Evolutionary conservation across 64 coral and sea anemone genomes (phyloP).

Genomic region (Platygyra sinensis): DNA sequence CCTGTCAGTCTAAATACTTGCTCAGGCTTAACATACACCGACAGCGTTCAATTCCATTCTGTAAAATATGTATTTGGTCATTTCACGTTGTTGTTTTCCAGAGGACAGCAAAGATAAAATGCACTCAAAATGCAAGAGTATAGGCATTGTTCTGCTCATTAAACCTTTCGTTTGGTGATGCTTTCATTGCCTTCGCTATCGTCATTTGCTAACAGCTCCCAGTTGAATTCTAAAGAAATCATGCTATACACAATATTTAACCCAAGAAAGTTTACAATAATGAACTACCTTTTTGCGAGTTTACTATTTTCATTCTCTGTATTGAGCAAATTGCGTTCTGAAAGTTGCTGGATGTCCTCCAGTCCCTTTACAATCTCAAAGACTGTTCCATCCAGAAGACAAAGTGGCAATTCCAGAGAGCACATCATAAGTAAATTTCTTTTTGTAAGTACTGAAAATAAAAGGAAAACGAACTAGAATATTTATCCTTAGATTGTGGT

Average conservation of each 20-base stretch:
- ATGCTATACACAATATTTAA: not conserved
- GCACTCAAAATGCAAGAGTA: no score
- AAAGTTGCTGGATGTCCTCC: conserved; percentile 95
- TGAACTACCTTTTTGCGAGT: conserved; percentile 81
- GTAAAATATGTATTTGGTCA: no score
- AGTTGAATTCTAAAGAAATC: not conserved
- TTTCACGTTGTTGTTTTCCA: no score
- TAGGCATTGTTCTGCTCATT: no score
- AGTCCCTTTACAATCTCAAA: conserved; percentile 99
- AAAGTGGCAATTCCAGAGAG: conserved; percentile 77
- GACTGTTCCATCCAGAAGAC: conserved; percentile 97
- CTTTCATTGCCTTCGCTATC: no score
- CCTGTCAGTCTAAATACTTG: no score
- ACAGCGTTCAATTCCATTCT: no score
- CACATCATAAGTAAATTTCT: conserved; percentile 90
- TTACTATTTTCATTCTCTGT: conserved; percentile 99
- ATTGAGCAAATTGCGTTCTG: conserved; percentile 95
- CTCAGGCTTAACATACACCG: no score
- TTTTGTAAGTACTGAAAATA: conserved; percentile 78
- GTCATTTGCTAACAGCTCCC: no score
- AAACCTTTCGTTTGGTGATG: no score
- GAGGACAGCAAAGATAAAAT: no score
- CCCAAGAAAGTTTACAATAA: not conserved
- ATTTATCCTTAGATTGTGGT: not conserved
- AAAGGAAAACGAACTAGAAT: no score